Base-by-base conservation (phyloP, 2,888 invertebrate species). In the Stenoptilia bipunctidactyla region DNA sequence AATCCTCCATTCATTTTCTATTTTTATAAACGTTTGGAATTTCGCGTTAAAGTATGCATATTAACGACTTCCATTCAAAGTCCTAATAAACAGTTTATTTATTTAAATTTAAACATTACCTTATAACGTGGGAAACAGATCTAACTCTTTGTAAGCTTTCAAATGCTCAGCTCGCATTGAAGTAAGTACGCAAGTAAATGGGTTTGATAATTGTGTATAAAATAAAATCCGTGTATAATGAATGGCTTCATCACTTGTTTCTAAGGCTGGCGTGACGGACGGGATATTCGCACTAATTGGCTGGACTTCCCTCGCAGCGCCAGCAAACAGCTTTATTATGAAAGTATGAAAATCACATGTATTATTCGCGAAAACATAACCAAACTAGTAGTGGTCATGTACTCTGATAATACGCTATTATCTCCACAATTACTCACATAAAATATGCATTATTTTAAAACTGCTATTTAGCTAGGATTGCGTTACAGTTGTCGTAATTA, bases 261-360 rank as follows among this genome's bases (percentile, higher is more conserved):
- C 51, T 40, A 45, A 48, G 38, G 5, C 5, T 25, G 46, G 9
- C 55, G 51, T 60, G 56, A 58, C 54, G 55, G 55, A 47, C 51
- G 50, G 20, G 12, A 58, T 55, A 55, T 60, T 57, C 48, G 52
- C 53, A 53, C 49, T 65, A 63, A 68, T 68, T 64, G 63, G 45
- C 49, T 58, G 58, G 57, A 66, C 65, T 62, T 63, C 58, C 61
- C 40, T 51, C 46, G 40, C 39, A 45, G 34, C 38, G 36, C 39
- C 41, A 37, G 45, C 46, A 46, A 44, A 45, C 36, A 39, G 40
- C 46, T 55, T 61, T 56, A 53, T 61, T 60, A 57, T 52, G 50
- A 58, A 58, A 56, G 49, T 53, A 61, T 58, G 58, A 54, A 57
- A 58, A 58, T 30, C 30, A 12, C 6, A n/a, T 30, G 9, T 60